phyloP scores from a whole-genome alignment of 2,888 invertebrate genomes.

The Drosophila greeni region DNA sequence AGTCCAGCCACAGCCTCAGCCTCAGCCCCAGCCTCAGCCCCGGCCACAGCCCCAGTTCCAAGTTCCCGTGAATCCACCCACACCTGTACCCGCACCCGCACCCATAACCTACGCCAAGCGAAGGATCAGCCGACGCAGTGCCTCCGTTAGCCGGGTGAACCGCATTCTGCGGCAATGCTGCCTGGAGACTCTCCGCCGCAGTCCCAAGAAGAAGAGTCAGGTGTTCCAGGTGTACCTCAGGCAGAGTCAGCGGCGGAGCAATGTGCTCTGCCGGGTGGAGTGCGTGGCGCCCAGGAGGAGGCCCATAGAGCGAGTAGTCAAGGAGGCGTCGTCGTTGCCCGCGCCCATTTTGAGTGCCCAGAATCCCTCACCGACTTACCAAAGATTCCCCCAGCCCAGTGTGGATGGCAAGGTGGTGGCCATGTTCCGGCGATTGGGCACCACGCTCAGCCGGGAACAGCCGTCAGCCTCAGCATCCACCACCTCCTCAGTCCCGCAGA shows the following conservation, averaged over 20 bases:
- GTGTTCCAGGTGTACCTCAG: constrained; percentile 18
- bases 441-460: constrained; percentile 72
- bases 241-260: constrained; percentile 17
- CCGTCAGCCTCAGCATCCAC: constrained; percentile 1
- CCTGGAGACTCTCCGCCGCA: constrained; percentile 27
- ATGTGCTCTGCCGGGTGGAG: constrained; percentile 27
- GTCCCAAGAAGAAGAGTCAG: constrained; percentile 24
- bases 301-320: constrained; percentile 1
- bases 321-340: constrained; percentile 1
- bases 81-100: constrained; percentile 10
- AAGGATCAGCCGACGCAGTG: constrained; percentile 38
- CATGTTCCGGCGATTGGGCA: constrained; percentile 77
- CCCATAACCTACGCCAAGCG: constrained; percentile 52
- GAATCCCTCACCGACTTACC: constrained; percentile 29
- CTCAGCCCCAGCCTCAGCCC: neutral
- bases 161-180: constrained; percentile 64
- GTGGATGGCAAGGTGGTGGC: constrained; percentile 77
- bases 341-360: constrained; percentile 4
- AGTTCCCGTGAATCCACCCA: constrained; percentile 15
- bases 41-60: constrained; percentile 8
- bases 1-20: constrained; percentile 19
- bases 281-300: constrained; percentile 31
- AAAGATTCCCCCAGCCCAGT: constrained; percentile 67
- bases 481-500: constrained; percentile 49
- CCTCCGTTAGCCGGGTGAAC: constrained; percentile 37